Evolutionary conservation across 2,797 vertebrate species (phyloP).

Genomic region (Oreochromis mossambicus): DNA sequence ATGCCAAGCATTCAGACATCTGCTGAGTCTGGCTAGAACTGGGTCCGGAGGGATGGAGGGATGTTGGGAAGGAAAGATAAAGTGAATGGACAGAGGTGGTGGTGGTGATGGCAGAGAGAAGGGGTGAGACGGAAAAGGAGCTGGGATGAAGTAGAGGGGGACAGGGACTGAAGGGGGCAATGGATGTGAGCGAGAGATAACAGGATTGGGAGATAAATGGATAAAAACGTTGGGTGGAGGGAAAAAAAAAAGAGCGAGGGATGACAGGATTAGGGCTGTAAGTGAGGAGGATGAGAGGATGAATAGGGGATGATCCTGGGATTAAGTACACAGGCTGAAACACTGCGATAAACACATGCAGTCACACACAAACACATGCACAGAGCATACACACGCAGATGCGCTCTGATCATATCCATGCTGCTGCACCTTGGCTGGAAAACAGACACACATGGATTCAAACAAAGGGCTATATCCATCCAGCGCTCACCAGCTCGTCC

Average conservation of each 20-base stretch:
- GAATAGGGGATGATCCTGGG: conserved; percentile 75
- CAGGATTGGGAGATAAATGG: conserved; percentile 70
- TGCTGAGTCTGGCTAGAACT: conserved; percentile 69
- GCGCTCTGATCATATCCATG: conserved; percentile 30
- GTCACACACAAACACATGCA: conserved; percentile 44
- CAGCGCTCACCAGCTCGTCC: not conserved
- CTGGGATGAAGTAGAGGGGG: not conserved
- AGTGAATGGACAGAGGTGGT: conserved; percentile 16
- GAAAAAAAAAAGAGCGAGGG: conserved; percentile 41
- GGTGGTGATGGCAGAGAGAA: not conserved
- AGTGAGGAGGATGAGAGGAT: conserved; percentile 77
- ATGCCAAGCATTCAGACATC: conserved; percentile 74
- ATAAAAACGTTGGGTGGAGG: conserved; percentile 51
- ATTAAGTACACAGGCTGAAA: conserved; percentile 66
- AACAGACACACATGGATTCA: conserved; percentile 7
- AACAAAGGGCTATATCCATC: conserved; percentile 15
- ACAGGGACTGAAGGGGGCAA: not conserved
- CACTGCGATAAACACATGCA: conserved; percentile 57
- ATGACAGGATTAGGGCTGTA: conserved; percentile 76
- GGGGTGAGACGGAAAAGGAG: conserved; percentile 1
- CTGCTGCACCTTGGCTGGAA: conserved; percentile 27
- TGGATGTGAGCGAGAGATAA: conserved; percentile 65
- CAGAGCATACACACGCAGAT: conserved; percentile 47
- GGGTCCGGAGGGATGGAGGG: conserved; percentile 50
- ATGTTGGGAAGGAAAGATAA: conserved; percentile 36